Percentiles rank a stretch among this genome's conserved stretches.
Conservation (phyloP, 2,888 invertebrate species). For the Ctena decussata region DNA sequence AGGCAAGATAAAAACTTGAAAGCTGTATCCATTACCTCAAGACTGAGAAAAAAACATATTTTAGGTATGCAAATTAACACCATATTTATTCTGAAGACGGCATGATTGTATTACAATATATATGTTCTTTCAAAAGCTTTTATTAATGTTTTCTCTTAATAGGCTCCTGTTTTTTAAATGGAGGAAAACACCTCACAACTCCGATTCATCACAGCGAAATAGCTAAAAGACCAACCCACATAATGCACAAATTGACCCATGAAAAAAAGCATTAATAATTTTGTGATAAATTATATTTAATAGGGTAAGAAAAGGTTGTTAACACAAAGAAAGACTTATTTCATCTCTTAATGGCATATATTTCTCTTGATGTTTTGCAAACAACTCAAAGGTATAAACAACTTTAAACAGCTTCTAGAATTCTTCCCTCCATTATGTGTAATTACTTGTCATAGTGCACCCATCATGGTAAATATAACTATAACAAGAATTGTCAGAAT, state of each 20-base stretch:
- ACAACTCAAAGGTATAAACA: too few species aligned
- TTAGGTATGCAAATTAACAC: background rate
- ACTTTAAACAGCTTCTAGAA: too few species aligned
- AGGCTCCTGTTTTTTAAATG: background rate
- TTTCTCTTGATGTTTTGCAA: too few species aligned
- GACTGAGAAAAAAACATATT: too few species aligned
- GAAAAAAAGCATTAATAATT: constrained; percentile 6
- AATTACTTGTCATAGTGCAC: too few species aligned
- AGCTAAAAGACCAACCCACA: background rate
- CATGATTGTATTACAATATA: constrained; percentile 6
- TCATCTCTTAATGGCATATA: too few species aligned
- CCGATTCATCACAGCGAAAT: background rate
- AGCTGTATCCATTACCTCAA: too few species aligned
- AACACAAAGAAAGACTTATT: background rate
- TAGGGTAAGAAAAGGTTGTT: background rate
- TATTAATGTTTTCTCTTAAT: background rate
- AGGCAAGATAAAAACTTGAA: too few species aligned
- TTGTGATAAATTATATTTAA: background rate
- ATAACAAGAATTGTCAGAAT: too few species aligned
- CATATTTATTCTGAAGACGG: background rate
- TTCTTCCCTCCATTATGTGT: too few species aligned
- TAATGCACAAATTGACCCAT: background rate
- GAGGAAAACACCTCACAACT: background rate
- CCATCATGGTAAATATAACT: too few species aligned
- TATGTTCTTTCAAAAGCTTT: background rate